Conservation (phyloP, 2,113 vertebrate genomes). For the Ptilonorhynchus violaceus region DNA sequence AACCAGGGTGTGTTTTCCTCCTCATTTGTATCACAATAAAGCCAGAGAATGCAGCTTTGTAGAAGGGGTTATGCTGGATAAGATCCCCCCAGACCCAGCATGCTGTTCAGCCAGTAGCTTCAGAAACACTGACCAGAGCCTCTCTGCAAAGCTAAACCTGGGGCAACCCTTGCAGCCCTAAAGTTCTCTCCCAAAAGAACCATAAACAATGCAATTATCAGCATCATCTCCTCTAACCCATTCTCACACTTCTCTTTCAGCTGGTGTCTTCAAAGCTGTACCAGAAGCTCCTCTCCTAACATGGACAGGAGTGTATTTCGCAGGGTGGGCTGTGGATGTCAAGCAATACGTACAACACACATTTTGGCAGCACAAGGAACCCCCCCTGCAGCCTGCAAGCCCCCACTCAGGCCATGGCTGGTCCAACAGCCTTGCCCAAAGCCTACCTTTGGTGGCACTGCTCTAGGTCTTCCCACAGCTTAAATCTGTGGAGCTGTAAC, state of each 20-base stretch:
- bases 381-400: not conserved
- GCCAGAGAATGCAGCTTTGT: not conserved
- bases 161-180: not conserved
- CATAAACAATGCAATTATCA: not conserved
- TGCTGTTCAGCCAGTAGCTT: not conserved
- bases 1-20: not conserved
- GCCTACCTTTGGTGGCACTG: not conserved
- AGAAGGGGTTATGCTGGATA: not conserved
- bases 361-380: not conserved
- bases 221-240: not conserved
- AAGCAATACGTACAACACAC: fast-evolving
- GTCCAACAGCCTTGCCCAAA: not conserved
- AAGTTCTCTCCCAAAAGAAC: not conserved
- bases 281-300: not conserved
- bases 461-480: not conserved
- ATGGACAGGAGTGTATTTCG: not conserved
- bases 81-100: not conserved
- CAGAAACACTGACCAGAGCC: not conserved
- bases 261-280: not conserved
- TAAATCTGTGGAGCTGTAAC: not conserved
- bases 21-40: not conserved
- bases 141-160: not conserved
- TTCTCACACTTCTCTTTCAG: not conserved
- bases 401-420: not conserved
- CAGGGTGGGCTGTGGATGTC: not conserved